A percentile compares a stretch with the other conserved stretches of the same genome.
Conservation (phyloP, 1,140 invertebrate genomes). For the Drosophila ercepeae region DNA sequence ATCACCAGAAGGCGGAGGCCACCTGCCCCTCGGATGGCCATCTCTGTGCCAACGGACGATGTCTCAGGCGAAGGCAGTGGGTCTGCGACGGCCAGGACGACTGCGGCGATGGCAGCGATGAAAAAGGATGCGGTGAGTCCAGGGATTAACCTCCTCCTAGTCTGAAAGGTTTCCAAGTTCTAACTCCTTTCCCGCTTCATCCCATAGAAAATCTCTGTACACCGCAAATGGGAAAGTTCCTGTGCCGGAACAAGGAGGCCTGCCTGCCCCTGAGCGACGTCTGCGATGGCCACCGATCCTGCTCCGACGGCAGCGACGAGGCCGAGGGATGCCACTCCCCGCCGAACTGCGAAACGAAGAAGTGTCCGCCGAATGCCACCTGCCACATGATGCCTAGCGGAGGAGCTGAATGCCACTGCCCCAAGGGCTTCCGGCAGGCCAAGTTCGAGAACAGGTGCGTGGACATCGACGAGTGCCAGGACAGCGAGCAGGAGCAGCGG, state of each 20-base stretch:
- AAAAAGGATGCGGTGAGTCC: conserved; percentile 86
- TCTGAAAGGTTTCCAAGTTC: no score
- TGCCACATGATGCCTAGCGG: conserved; percentile 72
- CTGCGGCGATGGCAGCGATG: conserved; percentile 88
- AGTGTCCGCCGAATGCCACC: conserved; percentile 43
- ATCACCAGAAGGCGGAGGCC: conserved; percentile 68
- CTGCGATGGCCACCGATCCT: conserved; percentile 86
- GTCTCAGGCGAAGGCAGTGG: conserved; percentile 67
- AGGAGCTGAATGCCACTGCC: conserved; percentile 85
- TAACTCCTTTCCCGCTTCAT: no score
- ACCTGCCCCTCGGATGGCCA: conserved; percentile 48
- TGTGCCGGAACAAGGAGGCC: conserved; percentile 75
- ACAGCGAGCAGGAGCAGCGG: conserved; percentile 80
- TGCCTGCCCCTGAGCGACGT: conserved; percentile 86
- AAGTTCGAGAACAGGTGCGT: conserved; percentile 75
- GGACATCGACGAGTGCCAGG: conserved; percentile 93
- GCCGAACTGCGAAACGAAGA: conserved; percentile 50
- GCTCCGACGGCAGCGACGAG: conserved; percentile 84
- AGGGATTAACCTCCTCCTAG: no score
- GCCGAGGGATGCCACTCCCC: conserved; percentile 56
- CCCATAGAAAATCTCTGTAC: conserved; percentile 42
- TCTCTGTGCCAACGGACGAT: conserved; percentile 70
- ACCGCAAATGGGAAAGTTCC: conserved; percentile 58
- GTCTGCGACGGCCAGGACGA: conserved; percentile 84
- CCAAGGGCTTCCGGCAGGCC: conserved; percentile 78